Evolutionary conservation across 2,888 invertebrate genomes (phyloP).

Genomic region (Papilio protenor): DNA sequence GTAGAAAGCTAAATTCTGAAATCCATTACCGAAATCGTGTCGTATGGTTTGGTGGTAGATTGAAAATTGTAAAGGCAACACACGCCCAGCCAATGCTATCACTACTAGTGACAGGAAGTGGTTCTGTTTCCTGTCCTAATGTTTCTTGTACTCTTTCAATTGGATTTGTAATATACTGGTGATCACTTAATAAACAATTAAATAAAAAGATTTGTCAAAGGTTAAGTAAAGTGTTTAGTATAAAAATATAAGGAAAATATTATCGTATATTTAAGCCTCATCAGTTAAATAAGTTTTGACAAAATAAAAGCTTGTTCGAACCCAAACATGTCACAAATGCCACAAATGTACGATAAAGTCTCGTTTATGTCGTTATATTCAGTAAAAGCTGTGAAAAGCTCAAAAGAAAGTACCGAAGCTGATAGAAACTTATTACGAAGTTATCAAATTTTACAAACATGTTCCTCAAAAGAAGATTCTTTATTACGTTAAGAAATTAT

Average conservation of each 20-base stretch:
- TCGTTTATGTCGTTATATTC: neutral
- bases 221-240: neutral
- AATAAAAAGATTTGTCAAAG: too few species aligned
- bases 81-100: neutral
- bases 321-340: neutral
- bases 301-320: neutral
- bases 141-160: too few species aligned
- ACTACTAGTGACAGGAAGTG: neutral
- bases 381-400: neutral
- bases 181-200: too few species aligned
- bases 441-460: neutral
- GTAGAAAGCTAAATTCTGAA: neutral
- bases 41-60: constrained; percentile 13
- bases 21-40: constrained; percentile 17
- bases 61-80: constrained; percentile 34
- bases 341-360: neutral
- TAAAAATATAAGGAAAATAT: neutral
- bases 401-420: neutral
- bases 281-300: too few species aligned
- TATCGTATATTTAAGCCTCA: neutral
- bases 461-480: constrained; percentile 6
- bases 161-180: neutral
- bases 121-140: neutral
- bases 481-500: constrained; percentile 14
- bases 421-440: neutral